Evolutionary conservation across 2,888 invertebrate species (phyloP).

Genomic region (Mythimna pallens): DNA sequence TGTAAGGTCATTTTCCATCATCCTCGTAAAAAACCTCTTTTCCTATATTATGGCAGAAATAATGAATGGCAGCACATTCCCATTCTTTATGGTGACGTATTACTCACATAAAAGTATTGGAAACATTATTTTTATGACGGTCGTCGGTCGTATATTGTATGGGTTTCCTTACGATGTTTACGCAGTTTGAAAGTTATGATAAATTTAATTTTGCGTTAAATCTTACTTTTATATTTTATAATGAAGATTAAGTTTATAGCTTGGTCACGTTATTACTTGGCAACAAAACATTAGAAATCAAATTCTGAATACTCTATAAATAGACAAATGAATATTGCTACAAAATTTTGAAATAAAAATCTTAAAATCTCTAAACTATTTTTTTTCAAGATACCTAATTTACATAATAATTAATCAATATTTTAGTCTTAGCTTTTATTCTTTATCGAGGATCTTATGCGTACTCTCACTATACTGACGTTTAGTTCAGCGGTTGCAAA

Average conservation of each 20-base stretch:
- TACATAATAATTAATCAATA: background rate
- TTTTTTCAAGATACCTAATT: background rate
- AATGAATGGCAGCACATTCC: slow-evolving; percentile 14
- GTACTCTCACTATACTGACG: no score
- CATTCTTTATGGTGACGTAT: slow-evolving; percentile 30
- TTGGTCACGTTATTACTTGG: background rate
- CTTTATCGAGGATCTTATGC: no score
- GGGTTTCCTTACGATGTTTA: slow-evolving; percentile 43
- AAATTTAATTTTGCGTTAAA: slow-evolving; percentile 29
- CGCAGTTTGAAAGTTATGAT: slow-evolving; percentile 16
- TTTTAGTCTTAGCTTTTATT: background rate
- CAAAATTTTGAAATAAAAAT: background rate
- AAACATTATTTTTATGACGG: slow-evolving; percentile 42
- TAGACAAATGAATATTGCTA: background rate
- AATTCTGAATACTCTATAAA: background rate
- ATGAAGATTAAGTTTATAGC: slow-evolving; percentile 12
- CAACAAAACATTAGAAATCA: background rate
- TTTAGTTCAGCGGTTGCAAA: no score
- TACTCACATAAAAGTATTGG: slow-evolving; percentile 33
- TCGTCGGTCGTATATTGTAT: slow-evolving; percentile 21
- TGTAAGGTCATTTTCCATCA: background rate
- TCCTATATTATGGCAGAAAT: background rate
- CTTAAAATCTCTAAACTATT: background rate
- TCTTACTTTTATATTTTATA: slow-evolving; percentile 6
- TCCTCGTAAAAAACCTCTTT: background rate